These are phyloP conservation scores for Atethmia centrago DNA, from an alignment of 2,888 invertebrate genomes.

Conservation along the genomic window DNA sequence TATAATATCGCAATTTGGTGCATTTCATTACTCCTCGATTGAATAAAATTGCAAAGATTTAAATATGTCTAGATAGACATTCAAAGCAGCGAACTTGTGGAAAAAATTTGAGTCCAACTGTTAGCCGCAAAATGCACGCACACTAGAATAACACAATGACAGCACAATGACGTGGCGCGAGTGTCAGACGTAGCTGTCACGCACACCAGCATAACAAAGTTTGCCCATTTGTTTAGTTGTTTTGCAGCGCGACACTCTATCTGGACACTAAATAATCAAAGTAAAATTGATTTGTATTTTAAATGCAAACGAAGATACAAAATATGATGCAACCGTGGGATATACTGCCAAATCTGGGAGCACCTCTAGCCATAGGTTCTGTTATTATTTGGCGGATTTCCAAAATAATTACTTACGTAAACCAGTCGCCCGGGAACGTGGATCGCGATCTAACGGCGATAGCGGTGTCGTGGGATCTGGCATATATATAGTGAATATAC, in stretches of 20 bases:
- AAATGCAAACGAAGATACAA: slow-evolving; percentile 70
- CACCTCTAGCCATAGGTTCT: slow-evolving; percentile 76
- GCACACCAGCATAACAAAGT: too few species aligned
- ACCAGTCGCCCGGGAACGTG: slow-evolving; percentile 72
- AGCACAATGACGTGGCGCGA: too few species aligned
- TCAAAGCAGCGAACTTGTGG: too few species aligned
- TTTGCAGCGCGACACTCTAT: too few species aligned
- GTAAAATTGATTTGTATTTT: slow-evolving; percentile 66
- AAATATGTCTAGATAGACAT: too few species aligned
- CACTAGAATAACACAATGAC: too few species aligned
- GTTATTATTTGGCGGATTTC: slow-evolving; percentile 86
- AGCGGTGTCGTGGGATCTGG: slow-evolving; percentile 66
- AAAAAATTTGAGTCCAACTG: too few species aligned
- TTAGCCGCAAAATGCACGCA: too few species aligned
- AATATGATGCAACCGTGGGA: slow-evolving; percentile 66
- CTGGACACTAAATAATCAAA: too few species aligned
- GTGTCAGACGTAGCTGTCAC: too few species aligned
- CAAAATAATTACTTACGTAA: slow-evolving; percentile 89
- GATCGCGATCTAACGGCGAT: slow-evolving; percentile 48
- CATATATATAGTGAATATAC: slow-evolving; percentile 26
- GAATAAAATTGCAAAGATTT: too few species aligned
- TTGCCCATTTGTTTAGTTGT: too few species aligned
- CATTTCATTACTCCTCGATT: slow-evolving; percentile 44
- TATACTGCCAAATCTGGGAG: slow-evolving; percentile 80
- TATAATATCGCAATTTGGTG: slow-evolving; percentile 40